These are phyloP conservation scores for Erpornis zantholeuca DNA, from an alignment of 2,113 vertebrate species.

Conservation along the genomic window DNA sequence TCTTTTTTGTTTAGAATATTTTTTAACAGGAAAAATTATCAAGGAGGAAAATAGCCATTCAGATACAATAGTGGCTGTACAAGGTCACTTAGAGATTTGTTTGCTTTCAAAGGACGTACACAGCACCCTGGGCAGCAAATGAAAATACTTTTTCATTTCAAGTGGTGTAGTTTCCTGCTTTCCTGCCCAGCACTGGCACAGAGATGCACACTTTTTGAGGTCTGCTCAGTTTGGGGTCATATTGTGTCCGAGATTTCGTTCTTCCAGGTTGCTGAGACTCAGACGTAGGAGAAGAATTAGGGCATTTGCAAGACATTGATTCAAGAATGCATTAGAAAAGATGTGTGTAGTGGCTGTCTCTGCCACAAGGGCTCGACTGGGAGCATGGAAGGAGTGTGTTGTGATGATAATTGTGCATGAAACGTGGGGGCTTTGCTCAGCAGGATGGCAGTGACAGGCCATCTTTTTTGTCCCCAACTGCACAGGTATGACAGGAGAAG, in stretches of 20 bases:
- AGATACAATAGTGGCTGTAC: not conserved
- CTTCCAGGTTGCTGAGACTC: not conserved
- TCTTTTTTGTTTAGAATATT: not conserved
- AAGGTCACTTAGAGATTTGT: not conserved
- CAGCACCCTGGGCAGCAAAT: not conserved
- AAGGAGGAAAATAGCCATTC: not conserved
- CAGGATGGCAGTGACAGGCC: not conserved
- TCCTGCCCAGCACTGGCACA: not conserved
- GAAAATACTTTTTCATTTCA: not conserved
- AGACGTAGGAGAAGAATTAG: not conserved
- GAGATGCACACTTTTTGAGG: not conserved
- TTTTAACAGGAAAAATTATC: not conserved
- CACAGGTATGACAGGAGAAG: slow-evolving; percentile 81
- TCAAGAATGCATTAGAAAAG: slow-evolving; percentile 17
- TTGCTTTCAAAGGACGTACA: not conserved
- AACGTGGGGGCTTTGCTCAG: not conserved
- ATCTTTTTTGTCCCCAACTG: not conserved
- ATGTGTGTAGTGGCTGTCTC: not conserved
- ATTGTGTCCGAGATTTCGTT: not conserved
- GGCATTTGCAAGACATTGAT: slow-evolving; percentile 15
- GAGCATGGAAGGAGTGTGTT: not conserved
- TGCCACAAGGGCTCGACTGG: not conserved
- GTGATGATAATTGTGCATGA: not conserved
- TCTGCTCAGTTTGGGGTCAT: not conserved
- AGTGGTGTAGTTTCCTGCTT: not conserved